These are phyloP conservation scores for Neotoma lepida DNA, from an alignment of 2,113 vertebrate genomes.

Conservation along the genomic window DNA sequence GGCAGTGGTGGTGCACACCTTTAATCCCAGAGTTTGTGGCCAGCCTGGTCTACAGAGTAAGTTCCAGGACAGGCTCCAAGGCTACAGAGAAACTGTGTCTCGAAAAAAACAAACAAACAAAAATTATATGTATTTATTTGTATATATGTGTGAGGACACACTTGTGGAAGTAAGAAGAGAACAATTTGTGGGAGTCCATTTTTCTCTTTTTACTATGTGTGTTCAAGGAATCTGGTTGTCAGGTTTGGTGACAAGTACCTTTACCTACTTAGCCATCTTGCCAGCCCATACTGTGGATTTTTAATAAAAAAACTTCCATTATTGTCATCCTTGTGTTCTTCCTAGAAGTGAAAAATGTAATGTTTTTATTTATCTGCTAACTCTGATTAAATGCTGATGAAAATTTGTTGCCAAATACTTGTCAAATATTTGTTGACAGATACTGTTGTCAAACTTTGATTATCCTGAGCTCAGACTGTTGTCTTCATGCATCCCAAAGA, in stretches of 20 bases:
- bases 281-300: neutral
- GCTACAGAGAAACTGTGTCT: no score
- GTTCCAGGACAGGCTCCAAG: no score
- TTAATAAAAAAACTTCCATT: neutral
- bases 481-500: neutral
- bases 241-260: neutral
- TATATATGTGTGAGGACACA: neutral
- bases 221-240: neutral
- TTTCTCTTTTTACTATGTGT: neutral
- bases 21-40: no score
- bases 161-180: neutral
- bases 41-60: no score
- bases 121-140: neutral
- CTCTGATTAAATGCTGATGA: conserved; percentile 16
- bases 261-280: neutral
- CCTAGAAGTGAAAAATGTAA: neutral
- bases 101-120: no score
- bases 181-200: neutral
- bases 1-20: no score
- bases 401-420: neutral
- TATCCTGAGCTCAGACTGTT: neutral
- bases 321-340: neutral
- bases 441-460: neutral
- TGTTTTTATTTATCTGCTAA: neutral
- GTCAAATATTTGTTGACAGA: neutral